Evolutionary conservation across 1,140 invertebrate species (phyloP), one percentile per base, ranked within the genome.

Genomic region (Penaeus vannamei): DNA sequence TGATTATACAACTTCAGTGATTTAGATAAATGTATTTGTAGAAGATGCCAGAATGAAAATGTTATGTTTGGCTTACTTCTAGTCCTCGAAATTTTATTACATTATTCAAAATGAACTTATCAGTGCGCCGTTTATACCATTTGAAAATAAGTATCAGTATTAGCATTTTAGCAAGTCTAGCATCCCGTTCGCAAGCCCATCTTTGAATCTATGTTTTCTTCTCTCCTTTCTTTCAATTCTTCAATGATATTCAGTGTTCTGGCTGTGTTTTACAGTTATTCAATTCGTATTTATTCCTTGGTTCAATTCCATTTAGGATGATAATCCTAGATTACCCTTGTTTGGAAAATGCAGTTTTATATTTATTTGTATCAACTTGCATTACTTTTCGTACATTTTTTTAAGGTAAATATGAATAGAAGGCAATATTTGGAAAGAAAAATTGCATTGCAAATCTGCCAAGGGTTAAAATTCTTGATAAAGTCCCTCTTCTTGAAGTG

Each of bases 51-150:
- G 80, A 72, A 83, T 83, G 80, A 20, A 76, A 72, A 82, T 72
- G 62, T 87, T 87, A 53, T 87, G 86, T 87, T 81, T 87, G 79
- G 80, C 80, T 87, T 87, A 87, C 81, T 69, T 87, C 64, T 82
- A 87, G 86, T 61, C 32, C 86, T 72, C 64, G 80, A 83, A 83
- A 69, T 59, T 64, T 86, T 81, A 66, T 53, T 83, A 82, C 22
- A 82, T 64, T 87, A 23, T 82, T 53, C 64, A 17, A 60, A 46
- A 76, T 60, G 59, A 87, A 53, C 26, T 22, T 36, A 87, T 53
- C 46, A 53, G 72, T 61, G 61, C 29, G 60, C 62, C 62, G n/a
- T 79, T 42, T 79, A 79, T 60, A 69, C 64, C 79, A 86, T 46
- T 80, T 86, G 66, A 86, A 80, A 79, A 22, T 81, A 86, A 80